Base-by-base conservation (phyloP, 2,797 vertebrate species). In the Spinibarbus caldwelli region DNA sequence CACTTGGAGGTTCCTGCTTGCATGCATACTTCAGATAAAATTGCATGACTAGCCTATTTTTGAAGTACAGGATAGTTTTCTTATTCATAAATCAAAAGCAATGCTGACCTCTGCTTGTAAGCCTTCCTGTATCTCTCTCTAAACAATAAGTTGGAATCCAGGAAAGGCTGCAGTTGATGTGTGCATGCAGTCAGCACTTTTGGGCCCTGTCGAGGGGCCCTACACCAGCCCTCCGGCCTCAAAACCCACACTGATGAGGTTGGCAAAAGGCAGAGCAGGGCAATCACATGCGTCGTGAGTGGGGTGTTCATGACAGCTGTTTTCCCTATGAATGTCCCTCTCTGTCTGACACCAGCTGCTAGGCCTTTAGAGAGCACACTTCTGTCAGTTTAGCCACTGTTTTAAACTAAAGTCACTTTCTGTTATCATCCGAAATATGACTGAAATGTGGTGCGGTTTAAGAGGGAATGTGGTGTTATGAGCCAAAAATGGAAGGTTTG, bases 251-350 rank as follows among this genome's bases (percentile, higher is more conserved):
- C 15, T 67, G 41, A 41, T 57, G 19, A 57, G 14, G 47, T 59
- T 78, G 14, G 57, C 29, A 57, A 49, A 52, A 67, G 9, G 31
- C 71, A 19, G 54, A 31, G 57, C 49, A 49, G 78, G 43, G 36
- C 21, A 15, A 19, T 70, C 41, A 52, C 72, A 49, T 54, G 52
- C 38, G 49, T 59, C 10, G 6, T 34, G 52, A 34, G 12, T 31
- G 17, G 82, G 52, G 59, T 70, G 52, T 71, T 66, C 72, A 17
- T 31, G 59, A 54, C 86, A 87, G 86, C 86, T 87, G 86, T 71
- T 66, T 76, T 82, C 19, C 8, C 83, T 34, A 23, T 85, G 78
- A 87, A 85, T 77, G 86, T 34, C 41, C 26, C 83, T 68, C 57
- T 87, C 77, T 87, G 66, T 45, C 38, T 62, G 66, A 84, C 43